These are phyloP conservation scores for Heliconius aoede DNA, from an alignment of 2,888 invertebrate species.

Conservation along the genomic window DNA sequence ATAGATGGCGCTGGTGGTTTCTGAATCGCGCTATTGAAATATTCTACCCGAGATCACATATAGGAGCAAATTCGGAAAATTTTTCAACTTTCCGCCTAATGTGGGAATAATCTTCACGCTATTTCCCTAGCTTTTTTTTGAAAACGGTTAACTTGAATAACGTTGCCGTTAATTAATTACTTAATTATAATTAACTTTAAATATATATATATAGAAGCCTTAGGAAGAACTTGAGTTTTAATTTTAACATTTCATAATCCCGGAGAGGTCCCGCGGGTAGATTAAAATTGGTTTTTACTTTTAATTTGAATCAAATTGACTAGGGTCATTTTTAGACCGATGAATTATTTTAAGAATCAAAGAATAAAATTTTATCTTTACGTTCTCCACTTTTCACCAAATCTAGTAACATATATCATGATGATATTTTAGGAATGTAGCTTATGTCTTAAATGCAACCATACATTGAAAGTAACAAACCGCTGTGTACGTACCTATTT, in stretches of 20 bases:
- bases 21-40: conserved; percentile 19
- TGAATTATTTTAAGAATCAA: background rate
- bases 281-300: background rate
- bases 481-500: background rate
- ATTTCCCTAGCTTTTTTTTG: conserved; percentile 23
- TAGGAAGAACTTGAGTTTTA: background rate
- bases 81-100: background rate
- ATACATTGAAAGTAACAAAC: background rate
- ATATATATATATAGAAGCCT: too few species aligned
- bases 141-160: background rate
- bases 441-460: background rate
- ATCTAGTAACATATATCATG: background rate
- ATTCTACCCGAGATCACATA: background rate
- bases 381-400: background rate
- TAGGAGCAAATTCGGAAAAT: background rate
- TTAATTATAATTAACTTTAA: too few species aligned
- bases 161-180: background rate
- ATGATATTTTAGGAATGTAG: background rate
- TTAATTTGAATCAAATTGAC: background rate
- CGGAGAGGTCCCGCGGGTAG: background rate
- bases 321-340: background rate
- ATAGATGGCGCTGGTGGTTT: conserved; percentile 16
- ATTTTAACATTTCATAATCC: background rate
- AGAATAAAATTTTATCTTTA: background rate
- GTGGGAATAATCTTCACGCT: conserved; percentile 17